phyloP scores from a whole-genome alignment of 2,888 invertebrate species.

The Nebria salina region DNA sequence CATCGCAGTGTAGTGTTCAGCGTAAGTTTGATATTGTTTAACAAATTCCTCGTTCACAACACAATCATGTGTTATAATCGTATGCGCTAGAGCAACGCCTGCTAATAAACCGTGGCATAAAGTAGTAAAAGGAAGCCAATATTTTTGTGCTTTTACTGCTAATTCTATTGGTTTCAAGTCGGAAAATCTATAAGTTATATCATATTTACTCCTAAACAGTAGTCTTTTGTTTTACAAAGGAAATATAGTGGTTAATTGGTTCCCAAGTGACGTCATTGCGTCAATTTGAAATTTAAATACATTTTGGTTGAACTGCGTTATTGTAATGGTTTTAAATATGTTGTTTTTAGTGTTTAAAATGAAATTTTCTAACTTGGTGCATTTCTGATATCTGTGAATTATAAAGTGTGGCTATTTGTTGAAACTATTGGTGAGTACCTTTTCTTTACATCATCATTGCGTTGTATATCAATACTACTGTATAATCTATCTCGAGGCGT shows the following conservation, averaged over 20 bases:
- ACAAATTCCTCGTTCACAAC: conserved; percentile 59
- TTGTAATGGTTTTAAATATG: too few relatives aligned
- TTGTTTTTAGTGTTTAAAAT: background rate
- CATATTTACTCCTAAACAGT: background rate
- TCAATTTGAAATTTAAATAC: too few relatives aligned
- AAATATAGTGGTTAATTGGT: too few relatives aligned
- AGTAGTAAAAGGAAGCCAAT: conserved; percentile 66
- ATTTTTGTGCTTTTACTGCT: conserved; percentile 66
- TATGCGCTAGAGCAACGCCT: conserved; percentile 69
- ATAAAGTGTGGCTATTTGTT: background rate
- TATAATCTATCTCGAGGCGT: conserved; percentile 50
- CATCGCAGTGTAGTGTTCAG: conserved; percentile 60
- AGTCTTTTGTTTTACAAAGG: too few relatives aligned
- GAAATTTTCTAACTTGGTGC: background rate
- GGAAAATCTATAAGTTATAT: conserved; percentile 58
- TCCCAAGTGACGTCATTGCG: too few relatives aligned
- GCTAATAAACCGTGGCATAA: conserved; percentile 71
- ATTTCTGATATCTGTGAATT: background rate
- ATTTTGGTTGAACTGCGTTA: too few relatives aligned
- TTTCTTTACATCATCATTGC: conserved; percentile 34
- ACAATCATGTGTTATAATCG: conserved; percentile 68
- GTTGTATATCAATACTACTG: conserved; percentile 37
- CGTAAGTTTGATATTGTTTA: conserved; percentile 59
- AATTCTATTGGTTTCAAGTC: conserved; percentile 67
- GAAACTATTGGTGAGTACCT: conserved; percentile 10